phyloP scores from a whole-genome alignment of 2,113 vertebrate genomes.

The Erinaceus europaeus region DNA sequence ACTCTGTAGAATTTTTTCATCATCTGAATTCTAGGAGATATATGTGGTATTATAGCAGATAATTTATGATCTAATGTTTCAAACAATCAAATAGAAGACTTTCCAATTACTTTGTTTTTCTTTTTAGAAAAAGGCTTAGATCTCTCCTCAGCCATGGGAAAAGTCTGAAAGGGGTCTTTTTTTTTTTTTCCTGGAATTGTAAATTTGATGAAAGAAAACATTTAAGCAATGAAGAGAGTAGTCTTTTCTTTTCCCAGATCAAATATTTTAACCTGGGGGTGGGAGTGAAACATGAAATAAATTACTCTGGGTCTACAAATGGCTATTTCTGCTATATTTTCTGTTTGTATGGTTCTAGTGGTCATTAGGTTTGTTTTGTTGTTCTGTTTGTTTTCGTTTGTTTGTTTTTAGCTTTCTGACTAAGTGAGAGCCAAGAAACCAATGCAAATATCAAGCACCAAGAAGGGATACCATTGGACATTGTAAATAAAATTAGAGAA shows the following conservation, averaged over 20 bases:
- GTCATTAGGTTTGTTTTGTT: background rate
- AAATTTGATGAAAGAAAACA: background rate
- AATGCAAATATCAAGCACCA: background rate
- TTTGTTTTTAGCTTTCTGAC: background rate
- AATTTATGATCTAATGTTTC: too few relatives aligned
- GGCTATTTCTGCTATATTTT: background rate
- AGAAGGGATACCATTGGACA: background rate
- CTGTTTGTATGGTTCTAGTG: background rate
- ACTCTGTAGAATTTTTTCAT: too few relatives aligned
- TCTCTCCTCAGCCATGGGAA: too few relatives aligned
- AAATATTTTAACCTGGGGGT: background rate
- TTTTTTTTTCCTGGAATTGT: background rate
- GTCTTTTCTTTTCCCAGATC: background rate
- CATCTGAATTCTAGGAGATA: too few relatives aligned
- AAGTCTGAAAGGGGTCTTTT: too few relatives aligned
- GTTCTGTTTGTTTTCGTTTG: too few relatives aligned
- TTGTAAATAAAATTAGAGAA: background rate
- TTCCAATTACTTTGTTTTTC: too few relatives aligned
- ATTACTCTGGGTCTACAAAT: background rate
- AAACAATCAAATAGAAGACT: too few relatives aligned
- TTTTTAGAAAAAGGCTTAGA: too few relatives aligned
- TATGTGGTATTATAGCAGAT: too few relatives aligned
- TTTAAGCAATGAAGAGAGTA: background rate
- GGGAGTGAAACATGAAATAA: background rate
- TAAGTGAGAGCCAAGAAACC: background rate